These are phyloP conservation scores for Cheirogaleus medius DNA, from an alignment of 2,113 vertebrate species.

Conservation along the genomic window DNA sequence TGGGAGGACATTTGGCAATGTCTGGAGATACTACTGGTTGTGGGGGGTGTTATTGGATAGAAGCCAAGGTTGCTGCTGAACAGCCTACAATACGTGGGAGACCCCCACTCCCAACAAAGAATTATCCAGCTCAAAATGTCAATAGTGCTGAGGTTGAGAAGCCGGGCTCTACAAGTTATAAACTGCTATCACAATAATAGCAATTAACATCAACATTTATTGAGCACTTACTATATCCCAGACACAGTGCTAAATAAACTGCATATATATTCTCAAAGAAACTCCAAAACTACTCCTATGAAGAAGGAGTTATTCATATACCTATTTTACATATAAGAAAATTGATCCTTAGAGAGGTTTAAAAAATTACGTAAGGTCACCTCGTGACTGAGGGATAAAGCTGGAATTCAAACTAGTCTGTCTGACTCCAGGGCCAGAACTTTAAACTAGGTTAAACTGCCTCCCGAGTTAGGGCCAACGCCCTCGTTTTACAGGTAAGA, in stretches of 20 bases:
- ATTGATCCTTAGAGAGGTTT: background rate
- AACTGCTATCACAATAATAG: background rate
- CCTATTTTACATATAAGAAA: background rate
- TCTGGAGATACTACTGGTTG: background rate
- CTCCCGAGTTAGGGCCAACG: background rate
- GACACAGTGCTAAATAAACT: background rate
- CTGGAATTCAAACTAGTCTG: background rate
- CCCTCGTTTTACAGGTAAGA: background rate
- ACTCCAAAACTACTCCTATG: background rate
- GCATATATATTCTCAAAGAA: rapidly evolving
- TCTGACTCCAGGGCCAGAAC: background rate
- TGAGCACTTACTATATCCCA: background rate
- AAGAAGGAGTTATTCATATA: background rate
- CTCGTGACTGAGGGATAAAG: background rate
- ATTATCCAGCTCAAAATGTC: background rate
- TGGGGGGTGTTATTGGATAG: background rate
- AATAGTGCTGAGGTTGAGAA: background rate
- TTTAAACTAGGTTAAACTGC: background rate
- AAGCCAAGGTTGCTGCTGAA: background rate
- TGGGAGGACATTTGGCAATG: background rate
- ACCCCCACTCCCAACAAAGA: too few relatives aligned
- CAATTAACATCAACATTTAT: background rate
- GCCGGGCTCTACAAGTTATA: background rate
- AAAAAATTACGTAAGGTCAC: background rate
- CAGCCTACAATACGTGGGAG: background rate